Evolutionary conservation across 1,140 invertebrate genomes (phyloP), one percentile per base, ranked within the genome.

Genomic region (Scaptomyza hsui): DNA sequence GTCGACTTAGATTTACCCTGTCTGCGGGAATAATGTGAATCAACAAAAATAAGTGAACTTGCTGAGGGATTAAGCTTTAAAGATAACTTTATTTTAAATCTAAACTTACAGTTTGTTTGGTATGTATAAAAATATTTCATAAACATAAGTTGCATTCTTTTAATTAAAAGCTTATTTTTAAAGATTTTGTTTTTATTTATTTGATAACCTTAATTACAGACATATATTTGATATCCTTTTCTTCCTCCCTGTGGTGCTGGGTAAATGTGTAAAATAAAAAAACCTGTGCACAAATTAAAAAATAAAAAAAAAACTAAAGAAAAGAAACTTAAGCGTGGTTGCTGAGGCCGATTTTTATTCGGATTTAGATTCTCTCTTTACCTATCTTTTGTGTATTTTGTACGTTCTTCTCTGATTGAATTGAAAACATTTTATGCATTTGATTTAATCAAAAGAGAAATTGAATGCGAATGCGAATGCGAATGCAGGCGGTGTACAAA

Each of bases 401-500:
- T 29, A 29, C 13, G 24, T 53, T 67, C 59, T 68, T 74, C 69
- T 63, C 69, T 63, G 67, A 82, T 78, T 86, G 81, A 85, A 86
- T 85, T 86, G 80, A 85, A 85, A 85, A 85, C 80, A 85, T 85
- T 85, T 88, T 86, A 88, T 86, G 81, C 81, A 86, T 88, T 88
- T 88, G 81, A 86, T 86, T 88, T 88, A 78, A 88, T 86, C 81
- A 86, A 86, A 86, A 86, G 82, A 88, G 75, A 81, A 85, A 78
- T 69, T 82, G 64, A 86, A 85, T 81, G 69, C 74, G 64, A 76
- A 69, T 65, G 71, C 71, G 64, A 86, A 85, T 81, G 69, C 74
- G 64, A 76, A 69, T 65, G 71, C 71, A 67, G 56, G 74, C 71
- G 63, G 32, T 67, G 76, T 75, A 55, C 55, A 55, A 24, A 26